A percentile compares a stretch with the other conserved stretches of the same genome.
phyloP scores from a whole-genome alignment of 1,140 invertebrate species.

The Choristoneura fumiferana region DNA sequence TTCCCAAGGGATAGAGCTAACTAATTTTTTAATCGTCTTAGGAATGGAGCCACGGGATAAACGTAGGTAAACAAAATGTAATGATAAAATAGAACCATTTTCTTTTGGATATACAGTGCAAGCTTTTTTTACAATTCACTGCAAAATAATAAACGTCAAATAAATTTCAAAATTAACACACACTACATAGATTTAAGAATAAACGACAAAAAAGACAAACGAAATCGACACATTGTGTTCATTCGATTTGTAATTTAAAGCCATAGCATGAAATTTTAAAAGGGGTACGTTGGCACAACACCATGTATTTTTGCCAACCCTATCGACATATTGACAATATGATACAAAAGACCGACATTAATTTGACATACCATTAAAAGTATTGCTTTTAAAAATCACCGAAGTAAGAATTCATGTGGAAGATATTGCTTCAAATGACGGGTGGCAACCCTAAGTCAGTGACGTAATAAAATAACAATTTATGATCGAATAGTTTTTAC shows the following conservation, averaged over 20 bases:
- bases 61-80: too few relatives aligned
- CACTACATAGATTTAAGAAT: conserved; percentile 44
- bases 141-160: conserved; percentile 27
- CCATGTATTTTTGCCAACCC: conserved; percentile 44
- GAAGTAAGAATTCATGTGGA: conserved; percentile 51
- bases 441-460: conserved; percentile 25
- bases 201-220: conserved; percentile 47
- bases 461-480: conserved; percentile 60
- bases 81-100: too few relatives aligned
- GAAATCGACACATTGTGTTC: conserved; percentile 50
- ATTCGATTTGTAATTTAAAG: conserved; percentile 73
- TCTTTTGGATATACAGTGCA: too few relatives aligned
- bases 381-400: conserved; percentile 68
- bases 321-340: conserved; percentile 71
- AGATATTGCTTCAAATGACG: conserved; percentile 53
- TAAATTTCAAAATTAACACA: conserved; percentile 40
- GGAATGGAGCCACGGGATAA: too few relatives aligned
- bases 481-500: conserved; percentile 35
- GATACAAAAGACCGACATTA: conserved; percentile 65
- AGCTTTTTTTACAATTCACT: too few relatives aligned
- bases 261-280: conserved; percentile 61
- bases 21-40: too few relatives aligned
- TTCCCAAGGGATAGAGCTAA: too few relatives aligned
- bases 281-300: conserved; percentile 67
- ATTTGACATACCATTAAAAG: conserved; percentile 74